Evolutionary conservation across 2,113 vertebrate species (phyloP), one percentile per base, ranked within the genome.

Genomic region (Maccullochella peelii): DNA sequence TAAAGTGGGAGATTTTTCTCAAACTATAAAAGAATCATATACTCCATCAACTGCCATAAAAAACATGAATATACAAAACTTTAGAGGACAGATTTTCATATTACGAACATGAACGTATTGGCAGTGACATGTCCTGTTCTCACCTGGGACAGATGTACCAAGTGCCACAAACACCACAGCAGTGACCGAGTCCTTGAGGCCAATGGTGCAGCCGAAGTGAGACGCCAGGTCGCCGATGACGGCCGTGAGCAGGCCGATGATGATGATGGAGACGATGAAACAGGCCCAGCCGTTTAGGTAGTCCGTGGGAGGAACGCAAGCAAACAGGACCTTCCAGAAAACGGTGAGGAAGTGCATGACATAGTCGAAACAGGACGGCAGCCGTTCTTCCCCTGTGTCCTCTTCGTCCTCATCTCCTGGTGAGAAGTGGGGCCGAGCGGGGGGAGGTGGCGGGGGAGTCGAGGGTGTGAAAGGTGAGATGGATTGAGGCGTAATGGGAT

Each of bases 331-430:
- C 94, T 99, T 99, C 98, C 98, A 99, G 96, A 99, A 99, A 79
- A 99, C 98, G 0, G 98, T 99, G 86, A 99, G 96, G 94, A 99
- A 99, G 94, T 99, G 98, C 98, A 99, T 99, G 91, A 99, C 98
- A 0, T 99, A 99, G 95, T 99, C 98, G 12, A 99, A 99, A 90
- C 98, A 99, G 73, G 98, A 99, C 0, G 98, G 98, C 88, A 99
- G 96, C 30, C 97, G 96, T 77, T 99, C 98, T 73, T 99, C 98
- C 0, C 98, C 98, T 0, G 97, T 95, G 63, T 99, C 98, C 0
- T 99, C 98, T 50, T 99, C 98, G 0, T 99, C 98, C 90, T 99
- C 98, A 3, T 99, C 98, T 77, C 91, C 95, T 40, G 93, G 94
- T 94, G 73, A 50, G 89, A 93, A 89, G 58, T 30, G 62, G 36